Base-by-base conservation (phyloP, 2,113 vertebrate genomes). In the Pteruthius melanotis region DNA sequence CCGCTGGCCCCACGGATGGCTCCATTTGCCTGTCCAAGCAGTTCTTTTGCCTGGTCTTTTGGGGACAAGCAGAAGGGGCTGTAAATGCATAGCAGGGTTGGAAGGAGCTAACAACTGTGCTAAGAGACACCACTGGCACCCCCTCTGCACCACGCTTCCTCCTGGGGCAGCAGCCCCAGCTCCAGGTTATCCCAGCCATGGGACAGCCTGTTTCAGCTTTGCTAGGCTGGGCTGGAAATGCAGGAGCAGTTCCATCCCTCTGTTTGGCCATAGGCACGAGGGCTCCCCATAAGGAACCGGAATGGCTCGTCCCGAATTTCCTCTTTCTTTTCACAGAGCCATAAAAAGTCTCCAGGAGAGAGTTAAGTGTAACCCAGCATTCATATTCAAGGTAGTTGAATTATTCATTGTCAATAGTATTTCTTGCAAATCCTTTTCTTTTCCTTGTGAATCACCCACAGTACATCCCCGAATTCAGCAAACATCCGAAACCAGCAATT, bases 321-420 rank as follows among this genome's bases (percentile, higher is more conserved):
- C 81, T 89, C 93, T 94, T 87, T 89, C 89, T 86, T 95, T 96
- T 97, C 87, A 87, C 94, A 95, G 49, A 95, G 92, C 72, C 72
- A 90, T 96, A 95, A 96, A 94, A 96, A 70, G 26, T 40, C 83
- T 76, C 68, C 72, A 71, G 91, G 94, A 88, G 88, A 59, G 64
- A 92, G 44, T 66, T 75, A 90, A 92, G 86, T 79, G 92, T 83
- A 95, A 71, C 44, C 65, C 65, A 75, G 92, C 92, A 96, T 97
- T 94, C 90, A 68, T 75, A 96, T 94, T 96, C 93, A 96, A 87
- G 88, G 76, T 30, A 40, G 90, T 4, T 89, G 96, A 93, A 97
- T 97, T 96, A 96, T 97, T 97, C 94, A 96, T 96, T 96, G 94
- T 90, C 90, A 93, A 92, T 31, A 87, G 88, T 71, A 82, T 95